phyloP scores from a whole-genome alignment of 2,797 vertebrate genomes.

The Varecia variegata region DNA sequence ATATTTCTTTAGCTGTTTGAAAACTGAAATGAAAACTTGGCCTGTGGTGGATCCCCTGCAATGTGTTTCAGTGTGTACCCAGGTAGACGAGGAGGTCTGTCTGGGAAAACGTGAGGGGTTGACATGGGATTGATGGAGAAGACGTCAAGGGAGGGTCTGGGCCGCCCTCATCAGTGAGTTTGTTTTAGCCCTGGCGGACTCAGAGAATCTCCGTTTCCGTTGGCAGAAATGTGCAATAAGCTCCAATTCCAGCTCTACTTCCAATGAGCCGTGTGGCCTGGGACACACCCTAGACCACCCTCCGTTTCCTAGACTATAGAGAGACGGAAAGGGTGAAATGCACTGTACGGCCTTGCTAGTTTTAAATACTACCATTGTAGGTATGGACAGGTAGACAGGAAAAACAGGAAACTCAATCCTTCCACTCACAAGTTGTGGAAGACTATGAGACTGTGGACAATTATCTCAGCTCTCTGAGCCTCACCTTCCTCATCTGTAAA shows the following conservation, averaged over 20 bases:
- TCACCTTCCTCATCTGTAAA: background rate
- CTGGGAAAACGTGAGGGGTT: fast-evolving
- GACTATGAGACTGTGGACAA: background rate
- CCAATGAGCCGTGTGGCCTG: background rate
- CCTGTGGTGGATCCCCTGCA: too few species aligned
- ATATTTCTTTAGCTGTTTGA: background rate
- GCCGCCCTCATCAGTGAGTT: too few species aligned
- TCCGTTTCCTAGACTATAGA: background rate
- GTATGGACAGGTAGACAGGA: background rate
- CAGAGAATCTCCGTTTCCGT: background rate
- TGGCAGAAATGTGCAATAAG: background rate
- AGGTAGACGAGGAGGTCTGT: background rate
- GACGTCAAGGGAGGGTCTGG: fast-evolving
- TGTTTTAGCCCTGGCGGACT: too few species aligned
- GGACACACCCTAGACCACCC: background rate
- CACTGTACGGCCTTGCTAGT: background rate
- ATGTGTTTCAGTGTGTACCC: background rate
- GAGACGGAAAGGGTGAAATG: background rate
- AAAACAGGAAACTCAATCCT: background rate
- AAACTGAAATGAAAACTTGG: background rate
- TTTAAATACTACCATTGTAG: background rate
- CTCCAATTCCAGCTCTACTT: background rate
- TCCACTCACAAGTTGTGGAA: background rate
- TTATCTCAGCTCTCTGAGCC: background rate
- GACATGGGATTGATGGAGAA: background rate